Evolutionary conservation across 2,113 vertebrate genomes (phyloP).

Genomic region (Oxyruncus cristatus): DNA sequence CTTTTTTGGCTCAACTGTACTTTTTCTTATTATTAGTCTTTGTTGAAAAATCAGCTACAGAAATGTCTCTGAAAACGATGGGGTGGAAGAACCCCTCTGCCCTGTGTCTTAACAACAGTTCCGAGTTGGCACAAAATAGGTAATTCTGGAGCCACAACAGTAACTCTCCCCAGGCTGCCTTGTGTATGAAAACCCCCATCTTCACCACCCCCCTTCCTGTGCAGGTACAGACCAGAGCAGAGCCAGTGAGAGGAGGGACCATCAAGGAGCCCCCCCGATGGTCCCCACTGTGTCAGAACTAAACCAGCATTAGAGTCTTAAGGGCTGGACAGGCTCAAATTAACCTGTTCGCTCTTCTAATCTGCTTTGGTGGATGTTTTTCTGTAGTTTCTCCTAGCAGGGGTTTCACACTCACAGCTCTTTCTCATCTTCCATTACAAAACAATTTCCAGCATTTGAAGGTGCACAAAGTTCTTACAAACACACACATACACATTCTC

Average conservation of each 20-base stretch:
- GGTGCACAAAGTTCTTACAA: not conserved
- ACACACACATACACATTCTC: not conserved
- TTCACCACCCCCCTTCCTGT: not conserved
- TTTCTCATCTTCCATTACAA: not conserved
- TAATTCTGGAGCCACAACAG: not conserved
- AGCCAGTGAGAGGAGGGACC: not conserved
- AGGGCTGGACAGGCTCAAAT: not conserved
- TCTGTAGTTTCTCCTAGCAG: not conserved
- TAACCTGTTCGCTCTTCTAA: not conserved
- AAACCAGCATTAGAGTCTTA: accelerated
- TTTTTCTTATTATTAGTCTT: slow-evolving; percentile 28
- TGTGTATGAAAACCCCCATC: not conserved
- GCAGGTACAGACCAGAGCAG: not conserved
- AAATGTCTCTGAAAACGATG: not conserved
- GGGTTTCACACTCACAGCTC: not conserved
- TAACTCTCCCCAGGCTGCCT: not conserved
- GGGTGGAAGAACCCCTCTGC: not conserved
- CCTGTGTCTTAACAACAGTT: not conserved
- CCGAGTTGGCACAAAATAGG: slow-evolving; percentile 18
- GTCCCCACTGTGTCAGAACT: not conserved
- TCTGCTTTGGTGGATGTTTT: not conserved
- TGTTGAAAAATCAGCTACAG: slow-evolving; percentile 44
- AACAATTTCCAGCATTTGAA: not conserved
- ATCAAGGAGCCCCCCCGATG: accelerated
- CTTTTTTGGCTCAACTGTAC: slow-evolving; percentile 45